Percentiles rank a stretch among this genome's conserved stretches.
phyloP scores from a whole-genome alignment of 2,888 invertebrate species.

The Caenorhabditis doughertyi region DNA sequence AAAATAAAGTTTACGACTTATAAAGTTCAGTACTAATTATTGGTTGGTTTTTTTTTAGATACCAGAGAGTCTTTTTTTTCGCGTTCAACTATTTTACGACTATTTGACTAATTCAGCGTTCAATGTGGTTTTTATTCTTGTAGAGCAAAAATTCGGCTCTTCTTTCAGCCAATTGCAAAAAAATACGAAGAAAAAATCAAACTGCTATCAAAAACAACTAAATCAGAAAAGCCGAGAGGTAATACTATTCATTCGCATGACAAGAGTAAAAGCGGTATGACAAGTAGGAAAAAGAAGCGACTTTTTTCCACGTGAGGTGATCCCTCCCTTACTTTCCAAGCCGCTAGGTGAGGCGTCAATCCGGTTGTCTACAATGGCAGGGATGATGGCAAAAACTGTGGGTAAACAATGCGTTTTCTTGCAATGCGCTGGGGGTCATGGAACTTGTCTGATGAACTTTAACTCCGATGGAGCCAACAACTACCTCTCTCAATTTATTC shows the following conservation, averaged over 20 bases:
- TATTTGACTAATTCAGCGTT: too few relatives aligned
- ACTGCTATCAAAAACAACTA: conserved; percentile 11
- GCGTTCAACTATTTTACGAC: too few relatives aligned
- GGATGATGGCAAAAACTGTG: conserved; percentile 64
- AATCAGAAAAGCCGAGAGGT: conserved; percentile 29
- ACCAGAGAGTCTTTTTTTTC: too few relatives aligned
- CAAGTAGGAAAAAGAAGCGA: conserved; percentile 54
- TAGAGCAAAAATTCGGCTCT: not conserved
- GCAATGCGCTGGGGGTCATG: conserved; percentile 52
- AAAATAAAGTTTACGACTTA: too few relatives aligned
- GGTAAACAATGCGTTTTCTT: conserved; percentile 45
- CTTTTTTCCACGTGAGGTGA: conserved; percentile 59
- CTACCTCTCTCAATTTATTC: conserved; percentile 19
- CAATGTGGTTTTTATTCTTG: too few relatives aligned
- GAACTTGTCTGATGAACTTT: conserved; percentile 56
- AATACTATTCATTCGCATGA: conserved; percentile 19
- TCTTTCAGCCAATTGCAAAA: not conserved
- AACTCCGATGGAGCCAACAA: conserved; percentile 27
- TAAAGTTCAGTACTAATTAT: too few relatives aligned
- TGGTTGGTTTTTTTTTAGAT: too few relatives aligned
- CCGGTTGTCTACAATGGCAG: conserved; percentile 60
- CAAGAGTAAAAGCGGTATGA: conserved; percentile 53
- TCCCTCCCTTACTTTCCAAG: conserved; percentile 41
- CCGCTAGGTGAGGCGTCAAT: conserved; percentile 35
- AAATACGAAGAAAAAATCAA: too few relatives aligned